A percentile compares a stretch with the other conserved stretches of the same genome.
phyloP scores from a whole-genome alignment of 2,113 vertebrate species.

The Gambusia holbrooki region DNA sequence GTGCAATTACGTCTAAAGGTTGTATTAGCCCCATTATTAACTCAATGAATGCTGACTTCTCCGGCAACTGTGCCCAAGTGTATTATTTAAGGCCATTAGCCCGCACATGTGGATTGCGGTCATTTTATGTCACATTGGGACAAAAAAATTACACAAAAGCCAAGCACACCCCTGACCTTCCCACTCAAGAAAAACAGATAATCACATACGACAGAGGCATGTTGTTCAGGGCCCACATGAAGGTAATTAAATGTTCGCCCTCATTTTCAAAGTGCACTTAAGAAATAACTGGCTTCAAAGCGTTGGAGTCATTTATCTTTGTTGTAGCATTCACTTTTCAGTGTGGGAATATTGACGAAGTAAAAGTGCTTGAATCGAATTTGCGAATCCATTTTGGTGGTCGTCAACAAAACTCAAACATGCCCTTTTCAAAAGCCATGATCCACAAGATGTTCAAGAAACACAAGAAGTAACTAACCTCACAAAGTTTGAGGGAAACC shows the following conservation, averaged over 20 bases:
- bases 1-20: conserved; percentile 66
- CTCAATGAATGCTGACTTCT: conserved; percentile 61
- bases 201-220: conserved; percentile 53
- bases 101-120: conserved; percentile 60
- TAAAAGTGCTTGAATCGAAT: conserved; percentile 52
- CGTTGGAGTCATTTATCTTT: conserved; percentile 49
- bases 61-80: conserved; percentile 41
- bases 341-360: conserved; percentile 54
- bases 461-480: background rate
- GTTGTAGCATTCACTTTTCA: conserved; percentile 25
- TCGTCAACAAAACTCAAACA: conserved; percentile 33
- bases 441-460: background rate
- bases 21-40: conserved; percentile 68
- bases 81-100: conserved; percentile 71
- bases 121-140: conserved; percentile 54
- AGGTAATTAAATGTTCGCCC: conserved; percentile 67
- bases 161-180: conserved; percentile 49
- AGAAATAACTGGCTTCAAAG: conserved; percentile 65
- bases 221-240: conserved; percentile 50
- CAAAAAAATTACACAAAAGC: conserved; percentile 60
- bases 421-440: conserved; percentile 31
- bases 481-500: background rate
- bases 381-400: conserved; percentile 41
- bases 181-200: conserved; percentile 60
- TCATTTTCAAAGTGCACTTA: conserved; percentile 63